Percentiles rank a stretch among this genome's conserved stretches.
These are phyloP conservation scores for Cyprinodon brontotheroides DNA, from an alignment of 2,113 vertebrate species.

Conservation along the genomic window DNA sequence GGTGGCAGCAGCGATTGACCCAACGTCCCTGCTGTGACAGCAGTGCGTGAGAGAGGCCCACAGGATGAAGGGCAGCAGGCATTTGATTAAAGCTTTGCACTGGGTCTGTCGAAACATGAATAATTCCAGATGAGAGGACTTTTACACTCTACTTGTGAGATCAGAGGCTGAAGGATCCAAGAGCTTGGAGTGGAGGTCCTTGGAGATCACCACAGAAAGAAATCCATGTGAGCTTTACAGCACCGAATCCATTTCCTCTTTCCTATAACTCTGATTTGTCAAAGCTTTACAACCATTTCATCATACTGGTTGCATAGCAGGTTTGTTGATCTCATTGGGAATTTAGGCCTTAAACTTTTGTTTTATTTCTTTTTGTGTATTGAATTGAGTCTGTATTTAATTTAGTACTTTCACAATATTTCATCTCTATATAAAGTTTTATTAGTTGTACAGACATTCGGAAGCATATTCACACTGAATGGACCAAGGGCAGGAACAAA, in stretches of 20 bases:
- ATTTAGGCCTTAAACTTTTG: not conserved
- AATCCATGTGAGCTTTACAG: conserved; percentile 28
- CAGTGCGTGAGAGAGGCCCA: conserved; percentile 49
- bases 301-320: not conserved
- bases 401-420: not conserved
- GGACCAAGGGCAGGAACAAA: too few relatives aligned
- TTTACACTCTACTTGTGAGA: conserved; percentile 46
- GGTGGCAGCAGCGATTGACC: conserved; percentile 63
- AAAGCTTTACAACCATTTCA: conserved; percentile 10
- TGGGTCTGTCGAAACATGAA: conserved; percentile 61
- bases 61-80: conserved; percentile 46
- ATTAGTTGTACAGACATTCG: too few relatives aligned
- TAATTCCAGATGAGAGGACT: conserved; percentile 61
- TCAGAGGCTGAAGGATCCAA: conserved; percentile 27
- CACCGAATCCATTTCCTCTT: conserved; percentile 9
- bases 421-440: not conserved
- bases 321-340: not conserved
- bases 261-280: conserved; percentile 23
- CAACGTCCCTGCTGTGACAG: conserved; percentile 53
- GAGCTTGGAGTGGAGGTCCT: conserved; percentile 30
- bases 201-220: conserved; percentile 24
- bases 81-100: conserved; percentile 61
- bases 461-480: not conserved
- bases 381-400: not conserved
- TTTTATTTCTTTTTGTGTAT: not conserved